Conservation (phyloP, 2,797 vertebrate species). For the Erethizon dorsatum region DNA sequence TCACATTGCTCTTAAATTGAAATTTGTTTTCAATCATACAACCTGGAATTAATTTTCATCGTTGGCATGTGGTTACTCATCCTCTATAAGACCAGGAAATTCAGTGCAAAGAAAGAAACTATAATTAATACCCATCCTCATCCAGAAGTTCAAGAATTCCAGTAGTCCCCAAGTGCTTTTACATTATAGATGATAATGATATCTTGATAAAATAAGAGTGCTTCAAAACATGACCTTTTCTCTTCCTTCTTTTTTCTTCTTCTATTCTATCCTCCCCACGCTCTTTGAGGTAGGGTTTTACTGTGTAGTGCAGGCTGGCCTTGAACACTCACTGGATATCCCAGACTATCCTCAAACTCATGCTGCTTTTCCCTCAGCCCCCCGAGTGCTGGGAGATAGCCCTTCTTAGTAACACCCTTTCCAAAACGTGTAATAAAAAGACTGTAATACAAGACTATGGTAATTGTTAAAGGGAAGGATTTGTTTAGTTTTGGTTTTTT, state of each 20-base stretch:
- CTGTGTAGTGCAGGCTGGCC: background rate
- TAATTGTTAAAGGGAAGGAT: conserved; percentile 31
- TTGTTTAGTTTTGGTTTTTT: background rate
- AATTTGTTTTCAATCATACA: conserved; percentile 12
- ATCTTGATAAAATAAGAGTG: background rate
- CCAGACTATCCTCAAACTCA: background rate
- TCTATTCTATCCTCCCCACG: no score
- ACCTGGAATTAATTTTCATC: conserved; percentile 62
- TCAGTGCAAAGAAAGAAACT: conserved; percentile 51
- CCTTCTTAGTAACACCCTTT: background rate
- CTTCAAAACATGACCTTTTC: background rate
- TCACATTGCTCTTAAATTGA: conserved; percentile 27
- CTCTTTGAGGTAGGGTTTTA: background rate
- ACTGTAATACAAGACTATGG: background rate
- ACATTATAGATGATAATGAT: background rate
- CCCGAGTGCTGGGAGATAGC: background rate
- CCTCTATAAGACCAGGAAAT: background rate
- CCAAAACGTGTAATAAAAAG: background rate
- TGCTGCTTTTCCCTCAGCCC: background rate
- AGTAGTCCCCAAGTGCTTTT: conserved; percentile 42
- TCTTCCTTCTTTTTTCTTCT: background rate
- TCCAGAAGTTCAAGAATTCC: conserved; percentile 27
- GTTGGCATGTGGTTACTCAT: conserved; percentile 51
- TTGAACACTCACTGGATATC: background rate
- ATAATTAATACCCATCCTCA: conserved; percentile 12